Evolutionary conservation across 2,113 vertebrate genomes (phyloP).

Genomic region (Malurus cyaneus): DNA sequence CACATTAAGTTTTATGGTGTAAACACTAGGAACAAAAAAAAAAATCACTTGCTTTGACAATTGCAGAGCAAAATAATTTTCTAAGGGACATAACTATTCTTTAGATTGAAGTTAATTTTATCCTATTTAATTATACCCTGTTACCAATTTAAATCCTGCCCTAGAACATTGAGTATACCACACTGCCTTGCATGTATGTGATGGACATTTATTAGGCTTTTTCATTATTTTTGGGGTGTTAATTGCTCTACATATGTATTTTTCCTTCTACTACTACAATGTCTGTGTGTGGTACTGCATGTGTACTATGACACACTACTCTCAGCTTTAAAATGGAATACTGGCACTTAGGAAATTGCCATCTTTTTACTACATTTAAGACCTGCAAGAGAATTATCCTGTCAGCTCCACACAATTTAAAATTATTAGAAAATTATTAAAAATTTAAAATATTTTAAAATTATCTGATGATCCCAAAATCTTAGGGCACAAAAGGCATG

Average conservation of each 20-base stretch:
- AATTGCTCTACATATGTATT: neutral
- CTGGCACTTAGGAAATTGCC: neutral
- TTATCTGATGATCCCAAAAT: neutral
- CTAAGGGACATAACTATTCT: neutral
- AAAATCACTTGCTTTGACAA: neutral
- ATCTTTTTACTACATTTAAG: neutral
- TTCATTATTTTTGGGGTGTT: neutral
- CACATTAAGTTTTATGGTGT: neutral
- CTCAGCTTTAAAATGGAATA: neutral
- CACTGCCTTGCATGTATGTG: neutral
- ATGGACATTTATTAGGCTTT: neutral
- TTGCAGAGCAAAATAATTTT: conserved; percentile 17
- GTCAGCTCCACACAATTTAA: neutral
- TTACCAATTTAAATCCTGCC: conserved; percentile 18
- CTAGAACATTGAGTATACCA: neutral
- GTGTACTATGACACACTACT: neutral
- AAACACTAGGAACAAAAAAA: neutral
- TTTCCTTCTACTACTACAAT: neutral
- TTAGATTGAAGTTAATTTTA: conserved; percentile 25
- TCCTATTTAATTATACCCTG: neutral
- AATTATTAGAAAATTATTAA: too few relatives aligned
- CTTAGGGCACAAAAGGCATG: neutral
- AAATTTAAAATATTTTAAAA: neutral
- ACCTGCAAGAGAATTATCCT: neutral
- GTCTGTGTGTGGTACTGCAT: neutral